Evolutionary conservation across 92 coral and sea anemone species (phyloP).

Genomic region (Chrysogorgia sp.): DNA sequence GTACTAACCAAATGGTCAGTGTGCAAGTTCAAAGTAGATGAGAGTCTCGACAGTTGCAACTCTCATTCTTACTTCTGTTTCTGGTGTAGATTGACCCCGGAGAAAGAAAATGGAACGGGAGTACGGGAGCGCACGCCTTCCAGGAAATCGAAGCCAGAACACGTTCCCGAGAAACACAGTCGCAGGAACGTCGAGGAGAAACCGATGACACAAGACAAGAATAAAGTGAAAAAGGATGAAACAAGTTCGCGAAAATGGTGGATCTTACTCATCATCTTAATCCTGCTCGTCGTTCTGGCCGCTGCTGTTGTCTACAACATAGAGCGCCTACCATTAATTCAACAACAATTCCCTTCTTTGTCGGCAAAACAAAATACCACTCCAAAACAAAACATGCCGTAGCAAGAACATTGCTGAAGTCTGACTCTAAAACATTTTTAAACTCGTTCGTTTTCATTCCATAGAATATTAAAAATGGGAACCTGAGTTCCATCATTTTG

Average conservation of each 20-base stretch:
- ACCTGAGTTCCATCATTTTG: too few relatives aligned
- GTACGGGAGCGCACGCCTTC: slow-evolving; percentile 14
- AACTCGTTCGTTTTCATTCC: too few relatives aligned
- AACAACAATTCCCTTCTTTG: not conserved
- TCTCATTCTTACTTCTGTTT: not conserved
- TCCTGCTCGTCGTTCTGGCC: not conserved
- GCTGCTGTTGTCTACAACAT: slow-evolving; percentile 31
- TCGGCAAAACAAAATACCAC: too few relatives aligned
- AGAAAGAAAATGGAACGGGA: not conserved
- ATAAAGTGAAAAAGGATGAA: not conserved
- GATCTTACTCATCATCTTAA: not conserved
- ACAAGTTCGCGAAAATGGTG: slow-evolving; percentile 13
- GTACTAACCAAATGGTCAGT: too few relatives aligned
- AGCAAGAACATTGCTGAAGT: too few relatives aligned
- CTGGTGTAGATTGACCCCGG: slow-evolving; percentile 11
- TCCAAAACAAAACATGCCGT: too few relatives aligned
- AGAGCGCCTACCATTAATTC: not conserved
- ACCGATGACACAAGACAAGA: too few relatives aligned
- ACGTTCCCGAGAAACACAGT: not conserved
- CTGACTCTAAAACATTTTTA: too few relatives aligned
- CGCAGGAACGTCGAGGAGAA: not conserved
- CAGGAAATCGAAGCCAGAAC: slow-evolving; percentile 2
- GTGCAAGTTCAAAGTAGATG: not conserved
- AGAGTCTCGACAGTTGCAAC: not conserved
- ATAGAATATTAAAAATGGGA: too few relatives aligned